Conservation (phyloP, 2,888 invertebrate genomes). For the Aphidius colemani region DNA sequence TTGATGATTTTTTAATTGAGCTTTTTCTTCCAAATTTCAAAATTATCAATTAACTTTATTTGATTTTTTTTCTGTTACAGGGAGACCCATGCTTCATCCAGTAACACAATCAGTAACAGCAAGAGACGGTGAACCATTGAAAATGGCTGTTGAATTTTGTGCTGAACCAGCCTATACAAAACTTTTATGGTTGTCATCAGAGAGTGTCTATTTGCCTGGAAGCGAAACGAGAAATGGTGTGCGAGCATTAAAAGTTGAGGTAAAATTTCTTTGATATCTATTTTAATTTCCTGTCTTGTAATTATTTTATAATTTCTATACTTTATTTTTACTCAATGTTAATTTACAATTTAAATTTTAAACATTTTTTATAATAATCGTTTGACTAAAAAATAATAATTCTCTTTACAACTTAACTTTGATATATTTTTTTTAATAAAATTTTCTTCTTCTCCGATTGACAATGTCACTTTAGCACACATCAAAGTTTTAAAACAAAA, state of each 20-base stretch:
- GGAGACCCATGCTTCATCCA: constrained; percentile 71
- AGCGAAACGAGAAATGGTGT: constrained; percentile 60
- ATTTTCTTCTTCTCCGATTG: no score
- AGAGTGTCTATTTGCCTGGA: constrained; percentile 64
- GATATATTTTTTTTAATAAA: background rate
- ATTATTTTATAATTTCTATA: background rate
- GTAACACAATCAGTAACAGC: constrained; percentile 71
- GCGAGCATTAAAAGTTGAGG: constrained; percentile 51
- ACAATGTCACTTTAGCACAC: no score
- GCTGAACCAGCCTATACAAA: constrained; percentile 73
- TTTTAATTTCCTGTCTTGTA: constrained; percentile 7
- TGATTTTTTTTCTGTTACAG: constrained; percentile 55
- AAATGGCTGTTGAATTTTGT: constrained; percentile 75
- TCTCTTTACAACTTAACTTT: constrained; percentile 9
- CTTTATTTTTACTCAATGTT: no score
- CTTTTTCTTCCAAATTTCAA: no score
- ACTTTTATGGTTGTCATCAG: constrained; percentile 68
- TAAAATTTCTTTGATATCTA: constrained; percentile 32
- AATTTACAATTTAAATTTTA: no score
- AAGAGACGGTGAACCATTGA: constrained; percentile 71
- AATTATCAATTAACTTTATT: background rate
- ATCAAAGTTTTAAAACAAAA: no score
- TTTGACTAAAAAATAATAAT: constrained; percentile 6
- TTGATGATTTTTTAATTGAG: no score
- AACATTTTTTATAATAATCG: no score